Evolutionary conservation across 2,797 vertebrate genomes (phyloP), one percentile per base, ranked within the genome.

Genomic region (Pipistrellus pipistrellus): DNA sequence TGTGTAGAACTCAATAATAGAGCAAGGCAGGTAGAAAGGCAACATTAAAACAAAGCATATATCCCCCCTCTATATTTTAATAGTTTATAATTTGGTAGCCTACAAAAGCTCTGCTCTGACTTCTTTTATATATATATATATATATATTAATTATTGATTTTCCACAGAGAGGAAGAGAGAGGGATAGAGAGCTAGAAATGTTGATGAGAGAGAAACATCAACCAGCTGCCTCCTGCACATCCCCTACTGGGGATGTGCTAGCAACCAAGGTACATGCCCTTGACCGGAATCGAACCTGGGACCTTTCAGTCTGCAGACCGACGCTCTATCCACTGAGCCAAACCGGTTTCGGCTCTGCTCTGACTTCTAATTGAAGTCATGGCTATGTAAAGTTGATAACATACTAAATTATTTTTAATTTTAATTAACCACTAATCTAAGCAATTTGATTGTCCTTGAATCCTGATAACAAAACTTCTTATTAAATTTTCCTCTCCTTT

Each of bases 391-490:
- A 77, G 11, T 48, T 94, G 21, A 32, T 68, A 87, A 89, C 86
- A 87, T 78, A 25, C 11, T 77, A 57, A 88, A 30, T 57, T 91
- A 9, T 62, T 91, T 91, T 86, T 55, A 71, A 27, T 77, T 95
- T 90, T 91, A 92, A 88, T 85, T 82, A 95, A 85, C 7, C 8
- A 51, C 10, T 80, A 83, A 66, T 71, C 14, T 84, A 80, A 90
- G 91, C 20, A 83, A 87, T 86, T 76, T 89, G 38, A 72, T 62
- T 80, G 6, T 27, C 53, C 15, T 69, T 81, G 55, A 71, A 48
- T 88, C n/a, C 8, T 78, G n/a, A 69, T 82, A 92, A 1, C 12
- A 75, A 95, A 95, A 44, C 1, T 55, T 23, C 9, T 57, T n/a
- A 3, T 59, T 96, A 82, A 78, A 38, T 30, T 73, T 90, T 82